Evolutionary conservation across 1,140 invertebrate genomes (phyloP).

Genomic region (Triops cancriformis): DNA sequence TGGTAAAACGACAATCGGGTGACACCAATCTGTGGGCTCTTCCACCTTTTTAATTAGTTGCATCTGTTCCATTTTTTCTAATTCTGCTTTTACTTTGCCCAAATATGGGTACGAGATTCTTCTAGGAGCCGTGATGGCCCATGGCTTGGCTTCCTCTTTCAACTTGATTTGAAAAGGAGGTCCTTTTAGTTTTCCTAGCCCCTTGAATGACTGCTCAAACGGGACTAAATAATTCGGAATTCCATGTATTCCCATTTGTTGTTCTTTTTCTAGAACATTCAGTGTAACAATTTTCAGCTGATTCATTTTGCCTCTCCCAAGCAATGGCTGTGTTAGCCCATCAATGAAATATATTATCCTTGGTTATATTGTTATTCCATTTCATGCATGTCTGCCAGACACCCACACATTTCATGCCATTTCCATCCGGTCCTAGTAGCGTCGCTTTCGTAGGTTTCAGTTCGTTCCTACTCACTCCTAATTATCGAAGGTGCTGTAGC

Average conservation of each 20-base stretch:
- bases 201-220: background rate
- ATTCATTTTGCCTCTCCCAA: background rate
- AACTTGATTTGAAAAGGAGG: too few species aligned
- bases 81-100: conserved; percentile 31
- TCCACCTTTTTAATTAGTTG: conserved; percentile 36
- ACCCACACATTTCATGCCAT: background rate
- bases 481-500: background rate
- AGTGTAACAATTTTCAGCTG: background rate
- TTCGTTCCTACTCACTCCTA: background rate
- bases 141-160: too few species aligned
- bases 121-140: conserved; percentile 16
- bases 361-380: background rate
- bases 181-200: too few species aligned
- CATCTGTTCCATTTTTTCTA: conserved; percentile 31
- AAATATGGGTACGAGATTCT: conserved; percentile 16
- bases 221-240: background rate
- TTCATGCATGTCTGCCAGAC: background rate
- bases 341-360: background rate
- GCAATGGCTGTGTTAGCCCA: background rate
- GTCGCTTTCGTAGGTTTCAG: background rate
- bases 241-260: background rate
- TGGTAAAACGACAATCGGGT: conserved; percentile 38
- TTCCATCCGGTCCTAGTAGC: background rate
- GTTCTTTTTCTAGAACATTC: background rate
- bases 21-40: too few species aligned